Percentiles rank a stretch among this genome's conserved stretches.
Conservation (phyloP, 2,113 vertebrate genomes). For the Morone saxatilis region DNA sequence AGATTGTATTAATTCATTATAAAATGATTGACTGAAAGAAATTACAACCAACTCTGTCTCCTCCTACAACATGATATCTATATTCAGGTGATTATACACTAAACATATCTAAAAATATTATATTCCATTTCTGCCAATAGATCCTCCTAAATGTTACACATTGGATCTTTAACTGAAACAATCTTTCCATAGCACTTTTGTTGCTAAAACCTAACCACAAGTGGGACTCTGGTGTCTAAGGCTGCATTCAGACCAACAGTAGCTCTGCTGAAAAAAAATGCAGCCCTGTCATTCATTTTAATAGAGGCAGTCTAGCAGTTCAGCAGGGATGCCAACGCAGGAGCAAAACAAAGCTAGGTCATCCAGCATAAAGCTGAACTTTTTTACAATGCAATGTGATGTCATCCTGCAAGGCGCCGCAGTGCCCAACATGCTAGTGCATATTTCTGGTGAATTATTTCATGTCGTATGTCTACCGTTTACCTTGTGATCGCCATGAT, state of each 20-base stretch:
- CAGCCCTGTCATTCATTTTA: not conserved
- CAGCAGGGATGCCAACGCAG: not conserved
- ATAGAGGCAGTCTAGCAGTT: not conserved
- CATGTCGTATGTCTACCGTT: not conserved
- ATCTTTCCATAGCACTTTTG: not conserved
- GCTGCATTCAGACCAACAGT: not conserved
- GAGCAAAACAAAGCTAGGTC: not conserved
- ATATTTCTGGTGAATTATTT: not conserved
- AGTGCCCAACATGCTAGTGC: not conserved
- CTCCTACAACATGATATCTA: not conserved
- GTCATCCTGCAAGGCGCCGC: not conserved
- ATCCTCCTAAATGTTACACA: too few species aligned
- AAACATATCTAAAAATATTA: too few species aligned
- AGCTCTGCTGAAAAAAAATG: not conserved
- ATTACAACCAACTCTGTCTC: not conserved
- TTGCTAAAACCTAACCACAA: not conserved
- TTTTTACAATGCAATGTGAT: not conserved
- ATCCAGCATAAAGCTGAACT: not conserved
- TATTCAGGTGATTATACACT: too few species aligned
- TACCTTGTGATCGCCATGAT: not conserved
- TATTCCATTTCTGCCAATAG: too few species aligned
- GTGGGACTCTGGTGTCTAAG: not conserved
- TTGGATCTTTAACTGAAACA: not conserved
- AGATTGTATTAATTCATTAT: slow-evolving; percentile 15
- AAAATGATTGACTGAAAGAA: not conserved